Evolutionary conservation across 1,140 invertebrate species (phyloP).

Genomic region (Hylaeus anthracinus): DNA sequence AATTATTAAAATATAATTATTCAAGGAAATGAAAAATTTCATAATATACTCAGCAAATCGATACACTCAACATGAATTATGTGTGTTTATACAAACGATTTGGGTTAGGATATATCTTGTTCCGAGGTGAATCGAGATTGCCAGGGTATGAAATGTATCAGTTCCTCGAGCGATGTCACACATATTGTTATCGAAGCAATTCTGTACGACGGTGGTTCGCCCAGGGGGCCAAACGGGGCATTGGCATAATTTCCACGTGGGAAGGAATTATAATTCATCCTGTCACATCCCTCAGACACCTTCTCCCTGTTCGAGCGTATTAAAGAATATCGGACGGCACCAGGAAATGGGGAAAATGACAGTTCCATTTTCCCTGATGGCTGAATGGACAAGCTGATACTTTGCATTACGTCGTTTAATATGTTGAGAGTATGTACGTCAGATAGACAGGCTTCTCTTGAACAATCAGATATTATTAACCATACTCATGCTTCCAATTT

Average conservation of each 20-base stretch:
- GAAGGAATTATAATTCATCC: conserved; percentile 27
- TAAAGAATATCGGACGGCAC: conserved; percentile 40
- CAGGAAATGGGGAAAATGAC: conserved; percentile 41
- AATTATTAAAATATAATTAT: too few species aligned
- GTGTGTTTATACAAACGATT: too few species aligned
- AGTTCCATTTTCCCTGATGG: conserved; percentile 27
- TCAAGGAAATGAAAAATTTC: too few species aligned
- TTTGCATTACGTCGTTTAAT: background rate
- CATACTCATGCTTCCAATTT: background rate
- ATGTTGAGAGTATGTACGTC: background rate
- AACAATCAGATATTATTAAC: background rate
- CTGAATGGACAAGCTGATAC: background rate
- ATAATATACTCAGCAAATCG: too few species aligned
- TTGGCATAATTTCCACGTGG: conserved; percentile 24
- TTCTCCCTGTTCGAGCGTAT: conserved; percentile 12
- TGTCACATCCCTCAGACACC: background rate
- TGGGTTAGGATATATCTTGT: too few species aligned
- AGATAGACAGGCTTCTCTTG: background rate
- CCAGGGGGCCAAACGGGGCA: background rate
- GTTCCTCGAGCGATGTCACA: background rate
- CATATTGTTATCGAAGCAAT: background rate
- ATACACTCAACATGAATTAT: too few species aligned
- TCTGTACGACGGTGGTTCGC: background rate
- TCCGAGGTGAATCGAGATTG: background rate
- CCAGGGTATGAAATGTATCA: background rate